Base-by-base conservation (phyloP, 2,888 invertebrate species). In the Caradrina clavipalpis region DNA sequence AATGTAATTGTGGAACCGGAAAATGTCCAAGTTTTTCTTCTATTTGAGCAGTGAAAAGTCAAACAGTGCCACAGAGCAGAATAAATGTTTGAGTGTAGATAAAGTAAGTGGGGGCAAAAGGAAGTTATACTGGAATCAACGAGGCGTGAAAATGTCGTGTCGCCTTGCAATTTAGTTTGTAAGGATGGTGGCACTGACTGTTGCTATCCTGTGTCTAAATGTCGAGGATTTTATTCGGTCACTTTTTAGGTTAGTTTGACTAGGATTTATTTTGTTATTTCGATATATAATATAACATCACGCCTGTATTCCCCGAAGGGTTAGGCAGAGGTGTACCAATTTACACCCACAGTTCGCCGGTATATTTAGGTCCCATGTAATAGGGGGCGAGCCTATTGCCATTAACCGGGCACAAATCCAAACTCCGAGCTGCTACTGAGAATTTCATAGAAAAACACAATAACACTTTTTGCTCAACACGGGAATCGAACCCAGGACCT, bases 81-180 rank as follows among this genome's bases (percentile, higher is more conserved):
- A 75, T 78, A 74, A 76, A 80, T 80, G 61, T 79, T 71, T 58
- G 50, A 71, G 56, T 22, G 50, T 39, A 67, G 69, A 81, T 69
- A 80, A 73, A 66, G 50, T 59, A 63, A 66, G 67, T 63, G 64
- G 68, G 71, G 67, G 50, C 31, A 54, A 62, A 57, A 63, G 73
- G 76, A 78, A 78, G 76, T 73, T 69, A 76, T 64, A 63, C 67
- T 72, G 68, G 51, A 59, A 35, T 60, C 76, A 86, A 79, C 80
- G 79, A 79, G 60, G 64, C 85, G 80, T 80, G 78, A 84, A 82
- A 67, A 56, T 65, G 65, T 75, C 73, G 57, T 59, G 71, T 77
- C 76, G 55, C 21, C 74, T 76, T 78, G 68, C 77, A 63, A 78
- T 73, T 75, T 63, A 58, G 70, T 57, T 63, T 55, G 54, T 56